Evolutionary conservation across 2,797 vertebrate genomes (phyloP), one percentile per base, ranked within the genome.

Genomic region (Danio aesculapii): DNA sequence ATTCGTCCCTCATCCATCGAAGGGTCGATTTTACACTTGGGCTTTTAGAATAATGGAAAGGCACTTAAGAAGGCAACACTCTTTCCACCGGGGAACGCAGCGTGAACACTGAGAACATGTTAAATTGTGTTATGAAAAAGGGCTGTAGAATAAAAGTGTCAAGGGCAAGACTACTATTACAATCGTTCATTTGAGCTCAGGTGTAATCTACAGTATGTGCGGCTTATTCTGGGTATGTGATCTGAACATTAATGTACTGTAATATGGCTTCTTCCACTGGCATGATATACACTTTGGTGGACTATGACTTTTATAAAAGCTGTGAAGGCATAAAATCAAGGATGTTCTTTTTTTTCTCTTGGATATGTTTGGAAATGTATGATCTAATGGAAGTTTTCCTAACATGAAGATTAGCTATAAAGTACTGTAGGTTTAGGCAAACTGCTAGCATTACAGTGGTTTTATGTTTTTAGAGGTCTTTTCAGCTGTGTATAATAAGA

Each of bases 1-100:
- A 10, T 44, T 77, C 3, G 10, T 17, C 44, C 43, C 53, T 49
- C 66, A 69, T 39, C 57, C 66, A 70, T 68, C 4, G 50, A 77
- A 39, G 1, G 21, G 16, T 58, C 12, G 16, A 63, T 75, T 75
- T 75, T 41, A 61, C 53, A 58, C 14, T 58, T 67, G 17, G 52
- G 19, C 19, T 59, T 77, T 69, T 77, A 68, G 44, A 59, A 59
- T 78, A 78, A 59, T 50, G 64, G 55, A 69, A 78, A 59, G 44
- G 53, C 63, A 59, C 21, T 77, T 59, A 49, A 58, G 63, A 58
- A 9, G 52, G 64, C 16, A 69, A 69, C 53, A 43, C n/a, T 0
- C 7, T 43, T 70, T 78, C 55, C 55, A 59, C 66, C 8, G 0
- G 55, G 16, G 10, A 78, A 11, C 59, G 70, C 70, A 73, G 50